A percentile compares a stretch with the other conserved stretches of the same genome.
These are phyloP conservation scores for Edolisoma coerulescens DNA, from an alignment of 2,113 vertebrate genomes.

Conservation along the genomic window DNA sequence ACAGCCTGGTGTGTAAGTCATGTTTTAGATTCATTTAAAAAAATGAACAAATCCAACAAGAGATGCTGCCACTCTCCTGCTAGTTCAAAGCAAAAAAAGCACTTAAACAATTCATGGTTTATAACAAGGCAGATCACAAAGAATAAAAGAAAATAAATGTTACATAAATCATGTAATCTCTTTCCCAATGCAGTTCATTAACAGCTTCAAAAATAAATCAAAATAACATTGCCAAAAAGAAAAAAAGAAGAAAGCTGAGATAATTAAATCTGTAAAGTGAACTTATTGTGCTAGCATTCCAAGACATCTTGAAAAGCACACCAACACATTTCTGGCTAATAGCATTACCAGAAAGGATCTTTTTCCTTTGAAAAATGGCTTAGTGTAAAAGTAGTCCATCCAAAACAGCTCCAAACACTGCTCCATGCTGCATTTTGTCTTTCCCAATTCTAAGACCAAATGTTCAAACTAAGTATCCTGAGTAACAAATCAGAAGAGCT, in stretches of 20 bases:
- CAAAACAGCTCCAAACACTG: neutral
- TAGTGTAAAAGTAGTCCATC: neutral
- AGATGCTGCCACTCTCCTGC: slow-evolving; percentile 22
- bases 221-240: neutral
- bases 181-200: slow-evolving; percentile 42
- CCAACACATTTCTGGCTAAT: neutral
- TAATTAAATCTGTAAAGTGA: slow-evolving; percentile 38
- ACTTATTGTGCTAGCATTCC: neutral
- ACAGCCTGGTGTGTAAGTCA: neutral
- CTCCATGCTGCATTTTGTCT: neutral
- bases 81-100: slow-evolving; percentile 60
- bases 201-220: slow-evolving; percentile 52
- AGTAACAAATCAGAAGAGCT: neutral
- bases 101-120: slow-evolving; percentile 58
- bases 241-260: neutral
- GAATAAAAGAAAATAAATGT: slow-evolving; percentile 61
- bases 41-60: slow-evolving; percentile 1
- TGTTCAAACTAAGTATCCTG: neutral
- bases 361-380: neutral
- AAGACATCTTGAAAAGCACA: neutral
- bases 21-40: neutral
- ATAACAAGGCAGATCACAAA: slow-evolving; percentile 58
- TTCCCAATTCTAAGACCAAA: neutral
- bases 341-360: neutral
- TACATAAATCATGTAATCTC: slow-evolving; percentile 60